Conservation (phyloP, 2,888 invertebrate species). For the Alentia gelatinosa region DNA sequence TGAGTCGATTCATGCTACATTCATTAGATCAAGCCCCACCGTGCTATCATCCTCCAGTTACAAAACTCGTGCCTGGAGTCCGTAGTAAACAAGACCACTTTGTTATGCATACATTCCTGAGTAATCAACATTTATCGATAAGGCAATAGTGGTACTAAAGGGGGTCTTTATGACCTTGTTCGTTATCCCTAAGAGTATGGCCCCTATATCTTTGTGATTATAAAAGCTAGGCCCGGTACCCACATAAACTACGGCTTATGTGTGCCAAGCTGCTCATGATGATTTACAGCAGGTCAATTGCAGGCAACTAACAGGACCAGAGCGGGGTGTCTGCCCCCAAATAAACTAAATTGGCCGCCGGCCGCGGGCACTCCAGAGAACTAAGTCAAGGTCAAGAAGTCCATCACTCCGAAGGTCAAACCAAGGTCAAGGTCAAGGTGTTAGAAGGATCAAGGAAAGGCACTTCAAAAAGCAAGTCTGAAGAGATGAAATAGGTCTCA, state of each 20-base stretch:
- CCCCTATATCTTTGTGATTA: background rate
- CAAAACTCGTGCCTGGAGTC: no score
- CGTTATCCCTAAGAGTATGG: no score
- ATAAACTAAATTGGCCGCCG: background rate
- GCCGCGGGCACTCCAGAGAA: background rate
- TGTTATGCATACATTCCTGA: no score
- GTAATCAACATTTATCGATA: no score
- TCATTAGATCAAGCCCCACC: no score
- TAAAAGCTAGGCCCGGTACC: background rate
- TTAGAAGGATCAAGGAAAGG: no score
- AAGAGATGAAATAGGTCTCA: no score
- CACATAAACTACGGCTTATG: background rate
- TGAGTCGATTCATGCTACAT: background rate
- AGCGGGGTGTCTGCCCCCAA: background rate
- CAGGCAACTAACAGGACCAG: background rate
- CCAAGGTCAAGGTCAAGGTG: background rate
- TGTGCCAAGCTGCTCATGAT: background rate
- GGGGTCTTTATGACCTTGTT: no score
- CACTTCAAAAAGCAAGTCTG: no score
- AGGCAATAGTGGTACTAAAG: no score
- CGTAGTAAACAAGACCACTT: no score
- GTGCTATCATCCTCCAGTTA: background rate
- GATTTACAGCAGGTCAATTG: background rate
- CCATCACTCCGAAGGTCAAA: background rate
- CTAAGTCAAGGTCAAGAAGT: background rate